Evolutionary conservation across 2,888 invertebrate species (phyloP).

Genomic region (Augiades crinisus): DNA sequence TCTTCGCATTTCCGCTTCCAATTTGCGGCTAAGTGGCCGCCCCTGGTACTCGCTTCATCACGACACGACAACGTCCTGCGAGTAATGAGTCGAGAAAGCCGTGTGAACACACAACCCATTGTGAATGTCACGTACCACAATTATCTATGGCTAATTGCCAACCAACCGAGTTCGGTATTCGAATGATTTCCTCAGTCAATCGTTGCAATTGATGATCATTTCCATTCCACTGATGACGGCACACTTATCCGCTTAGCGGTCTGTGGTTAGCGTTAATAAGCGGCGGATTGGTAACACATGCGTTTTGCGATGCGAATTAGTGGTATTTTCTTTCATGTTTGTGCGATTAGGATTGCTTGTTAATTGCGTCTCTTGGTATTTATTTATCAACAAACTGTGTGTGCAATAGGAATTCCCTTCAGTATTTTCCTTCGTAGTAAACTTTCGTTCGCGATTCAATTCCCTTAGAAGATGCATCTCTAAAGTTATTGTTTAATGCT

Average conservation of each 20-base stretch:
- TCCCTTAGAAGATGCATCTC: too few species aligned
- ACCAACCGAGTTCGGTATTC: slow-evolving; percentile 47
- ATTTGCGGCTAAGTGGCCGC: slow-evolving; percentile 16
- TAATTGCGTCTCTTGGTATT: too few species aligned
- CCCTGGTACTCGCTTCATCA: slow-evolving; percentile 14
- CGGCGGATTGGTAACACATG: not conserved
- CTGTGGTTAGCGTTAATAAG: slow-evolving; percentile 22
- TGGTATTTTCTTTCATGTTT: too few species aligned
- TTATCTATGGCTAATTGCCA: slow-evolving; percentile 61
- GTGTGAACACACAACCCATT: slow-evolving; percentile 65
- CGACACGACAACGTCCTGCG: slow-evolving; percentile 50
- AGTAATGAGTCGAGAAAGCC: slow-evolving; percentile 68
- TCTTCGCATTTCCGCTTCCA: slow-evolving; percentile 21
- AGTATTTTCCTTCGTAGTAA: too few species aligned
- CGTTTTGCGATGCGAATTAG: not conserved
- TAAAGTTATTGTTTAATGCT: too few species aligned
- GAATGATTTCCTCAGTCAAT: slow-evolving; percentile 29
- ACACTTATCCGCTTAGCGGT: slow-evolving; percentile 10
- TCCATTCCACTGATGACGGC: slow-evolving; percentile 20
- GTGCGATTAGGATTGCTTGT: too few species aligned
- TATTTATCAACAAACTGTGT: too few species aligned
- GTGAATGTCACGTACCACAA: slow-evolving; percentile 57
- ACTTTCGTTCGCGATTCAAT: too few species aligned
- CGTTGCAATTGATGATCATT: slow-evolving; percentile 21
- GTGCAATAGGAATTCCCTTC: too few species aligned